These are phyloP conservation scores for Castor canadensis DNA, from an alignment of 2,113 vertebrate species.

Conservation along the genomic window DNA sequence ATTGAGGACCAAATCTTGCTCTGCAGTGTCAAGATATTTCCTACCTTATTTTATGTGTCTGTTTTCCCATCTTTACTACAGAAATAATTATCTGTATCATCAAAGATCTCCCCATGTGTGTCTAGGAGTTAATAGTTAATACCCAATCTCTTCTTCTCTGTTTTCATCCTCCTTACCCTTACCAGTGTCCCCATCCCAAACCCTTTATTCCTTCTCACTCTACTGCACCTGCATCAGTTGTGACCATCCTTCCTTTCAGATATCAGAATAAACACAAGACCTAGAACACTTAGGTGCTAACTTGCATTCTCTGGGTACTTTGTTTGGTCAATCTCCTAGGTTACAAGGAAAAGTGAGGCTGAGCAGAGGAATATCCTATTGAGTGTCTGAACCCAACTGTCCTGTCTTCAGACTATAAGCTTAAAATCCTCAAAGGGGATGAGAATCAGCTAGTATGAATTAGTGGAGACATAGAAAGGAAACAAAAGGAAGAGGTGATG, in stretches of 20 bases:
- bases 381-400: background rate
- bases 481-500: background rate
- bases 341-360: slow-evolving; percentile 23
- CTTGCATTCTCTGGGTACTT: slow-evolving; percentile 29
- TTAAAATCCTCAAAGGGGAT: background rate
- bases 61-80: background rate
- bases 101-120: background rate
- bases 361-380: background rate
- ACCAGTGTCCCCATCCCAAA: background rate
- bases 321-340: slow-evolving; percentile 68
- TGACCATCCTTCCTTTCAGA: slow-evolving; percentile 18
- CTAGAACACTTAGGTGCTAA: slow-evolving; percentile 43
- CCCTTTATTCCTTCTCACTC: background rate
- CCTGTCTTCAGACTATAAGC: background rate
- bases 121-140: background rate
- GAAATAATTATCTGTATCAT: background rate
- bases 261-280: background rate
- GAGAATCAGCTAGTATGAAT: background rate
- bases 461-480: slow-evolving; percentile 1
- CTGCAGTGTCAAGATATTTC: background rate
- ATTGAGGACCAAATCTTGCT: slow-evolving; percentile 21
- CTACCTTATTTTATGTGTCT: background rate
- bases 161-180: background rate
- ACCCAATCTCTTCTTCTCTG: background rate
- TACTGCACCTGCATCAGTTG: background rate